Percentiles rank a stretch among this genome's conserved stretches.
Evolutionary conservation across 2,888 invertebrate species (phyloP).

Genomic region (Euclidia mi): DNA sequence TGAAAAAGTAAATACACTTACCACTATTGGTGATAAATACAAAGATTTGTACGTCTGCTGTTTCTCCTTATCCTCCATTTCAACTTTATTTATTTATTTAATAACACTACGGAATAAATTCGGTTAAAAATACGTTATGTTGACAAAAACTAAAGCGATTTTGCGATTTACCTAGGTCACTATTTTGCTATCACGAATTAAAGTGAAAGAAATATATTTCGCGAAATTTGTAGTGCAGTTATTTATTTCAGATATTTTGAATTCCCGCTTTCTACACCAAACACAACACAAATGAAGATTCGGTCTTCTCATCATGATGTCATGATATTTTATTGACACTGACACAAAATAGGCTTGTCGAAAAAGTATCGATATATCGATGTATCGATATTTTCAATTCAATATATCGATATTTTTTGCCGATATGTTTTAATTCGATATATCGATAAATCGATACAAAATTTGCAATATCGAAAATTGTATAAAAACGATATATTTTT

Average conservation of each 20-base stretch:
- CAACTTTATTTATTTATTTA: slow-evolving; percentile 16
- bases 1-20: slow-evolving; percentile 59
- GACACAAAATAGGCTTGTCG: background rate
- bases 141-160: slow-evolving; percentile 48
- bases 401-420: no score
- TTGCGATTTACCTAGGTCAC: background rate
- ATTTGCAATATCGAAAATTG: no score
- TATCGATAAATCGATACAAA: no score
- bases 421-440: no score
- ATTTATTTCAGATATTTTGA: background rate
- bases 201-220: no score
- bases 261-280: background rate
- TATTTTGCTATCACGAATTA: background rate
- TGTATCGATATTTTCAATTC: no score
- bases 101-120: no score
- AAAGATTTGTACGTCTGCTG: slow-evolving; percentile 52
- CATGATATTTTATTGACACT: slow-evolving; percentile 1
- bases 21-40: slow-evolving; percentile 74
- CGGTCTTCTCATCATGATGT: no score
- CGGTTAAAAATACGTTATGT: slow-evolving; percentile 35
- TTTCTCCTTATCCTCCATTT: slow-evolving; percentile 52
- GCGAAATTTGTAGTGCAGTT: no score
- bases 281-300: background rate
- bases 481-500: no score
- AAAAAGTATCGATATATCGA: no score